A percentile compares a stretch with the other conserved stretches of the same genome.
These are phyloP conservation scores for Asteroscopus sphinx DNA, from an alignment of 2,888 invertebrate species.

Conservation along the genomic window DNA sequence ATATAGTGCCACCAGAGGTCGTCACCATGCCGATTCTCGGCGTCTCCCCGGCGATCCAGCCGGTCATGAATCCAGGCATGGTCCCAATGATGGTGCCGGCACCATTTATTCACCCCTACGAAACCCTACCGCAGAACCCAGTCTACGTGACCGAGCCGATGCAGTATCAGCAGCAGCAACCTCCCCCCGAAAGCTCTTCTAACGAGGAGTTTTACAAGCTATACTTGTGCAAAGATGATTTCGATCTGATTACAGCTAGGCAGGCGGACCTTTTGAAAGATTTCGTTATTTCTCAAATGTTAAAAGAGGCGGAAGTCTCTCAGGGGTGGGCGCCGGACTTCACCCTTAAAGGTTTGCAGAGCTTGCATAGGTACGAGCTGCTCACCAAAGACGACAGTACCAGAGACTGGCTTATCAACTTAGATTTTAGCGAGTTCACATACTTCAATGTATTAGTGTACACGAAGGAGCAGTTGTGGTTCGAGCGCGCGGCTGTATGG, in stretches of 20 bases:
- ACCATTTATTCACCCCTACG: conserved; percentile 41
- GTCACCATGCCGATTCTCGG: conserved; percentile 48
- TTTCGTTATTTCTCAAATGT: conserved; percentile 74
- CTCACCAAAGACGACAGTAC: conserved; percentile 72
- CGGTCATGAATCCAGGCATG: conserved; percentile 36
- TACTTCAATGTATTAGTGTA: conserved; percentile 78
- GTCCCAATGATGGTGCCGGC: conserved; percentile 53
- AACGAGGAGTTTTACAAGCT: conserved; percentile 62
- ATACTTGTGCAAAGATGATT: conserved; percentile 81
- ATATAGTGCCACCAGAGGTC: conserved; percentile 58
- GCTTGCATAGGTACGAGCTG: conserved; percentile 74
- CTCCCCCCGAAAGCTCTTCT: neutral
- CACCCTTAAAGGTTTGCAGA: conserved; percentile 77
- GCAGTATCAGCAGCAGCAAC: conserved; percentile 24
- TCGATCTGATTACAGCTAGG: conserved; percentile 68
- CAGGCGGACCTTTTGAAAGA: conserved; percentile 73
- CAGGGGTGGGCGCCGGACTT: conserved; percentile 78
- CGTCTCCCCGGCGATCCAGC: conserved; percentile 9
- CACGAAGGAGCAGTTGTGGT: conserved; percentile 82
- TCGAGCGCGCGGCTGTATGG: conserved; percentile 84
- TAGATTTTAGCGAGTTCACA: conserved; percentile 74
- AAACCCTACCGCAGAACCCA: conserved; percentile 26
- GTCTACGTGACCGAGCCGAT: conserved; percentile 13
- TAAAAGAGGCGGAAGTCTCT: conserved; percentile 64
- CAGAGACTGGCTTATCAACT: conserved; percentile 75